A percentile compares a stretch with the other conserved stretches of the same genome.
phyloP scores from a whole-genome alignment of 2,797 vertebrate genomes.

The Poecilia velifera region DNA sequence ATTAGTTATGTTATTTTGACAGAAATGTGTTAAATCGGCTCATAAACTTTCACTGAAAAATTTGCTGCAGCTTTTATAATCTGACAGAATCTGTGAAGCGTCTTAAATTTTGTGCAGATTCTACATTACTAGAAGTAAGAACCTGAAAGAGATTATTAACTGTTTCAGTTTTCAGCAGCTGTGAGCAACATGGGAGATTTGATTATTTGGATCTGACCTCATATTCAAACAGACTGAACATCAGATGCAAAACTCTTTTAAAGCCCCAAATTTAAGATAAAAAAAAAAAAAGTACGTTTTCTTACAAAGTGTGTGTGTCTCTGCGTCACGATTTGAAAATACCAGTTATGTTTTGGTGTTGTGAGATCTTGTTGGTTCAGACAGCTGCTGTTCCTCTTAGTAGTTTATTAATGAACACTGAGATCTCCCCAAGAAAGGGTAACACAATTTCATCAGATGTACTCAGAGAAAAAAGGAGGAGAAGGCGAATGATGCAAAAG shows the following conservation, averaged over 20 bases:
- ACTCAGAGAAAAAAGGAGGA: slow-evolving; percentile 1
- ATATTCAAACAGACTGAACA: neutral
- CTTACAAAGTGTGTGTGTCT: neutral
- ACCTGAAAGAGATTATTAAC: neutral
- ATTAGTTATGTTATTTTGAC: neutral
- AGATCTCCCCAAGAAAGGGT: slow-evolving; percentile 2
- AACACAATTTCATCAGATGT: neutral
- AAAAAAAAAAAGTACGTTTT: neutral
- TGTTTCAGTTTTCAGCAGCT: neutral
- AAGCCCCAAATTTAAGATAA: neutral
- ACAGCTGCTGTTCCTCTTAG: slow-evolving; percentile 10
- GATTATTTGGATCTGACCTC: neutral
- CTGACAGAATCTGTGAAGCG: neutral
- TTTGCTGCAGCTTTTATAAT: neutral
- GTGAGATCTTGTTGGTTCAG: slow-evolving; percentile 21
- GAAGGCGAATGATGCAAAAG: neutral
- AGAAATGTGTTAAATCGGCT: neutral
- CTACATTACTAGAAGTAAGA: neutral
- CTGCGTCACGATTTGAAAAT: slow-evolving; percentile 1
- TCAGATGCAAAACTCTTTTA: neutral
- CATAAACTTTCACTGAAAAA: neutral
- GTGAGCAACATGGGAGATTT: neutral
- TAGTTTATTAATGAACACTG: slow-evolving; percentile 22
- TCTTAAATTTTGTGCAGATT: neutral
- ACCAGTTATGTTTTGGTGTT: slow-evolving; percentile 11